Conservation (phyloP, 2,113 vertebrate genomes). For the Cyprinodon brontotheroides region DNA sequence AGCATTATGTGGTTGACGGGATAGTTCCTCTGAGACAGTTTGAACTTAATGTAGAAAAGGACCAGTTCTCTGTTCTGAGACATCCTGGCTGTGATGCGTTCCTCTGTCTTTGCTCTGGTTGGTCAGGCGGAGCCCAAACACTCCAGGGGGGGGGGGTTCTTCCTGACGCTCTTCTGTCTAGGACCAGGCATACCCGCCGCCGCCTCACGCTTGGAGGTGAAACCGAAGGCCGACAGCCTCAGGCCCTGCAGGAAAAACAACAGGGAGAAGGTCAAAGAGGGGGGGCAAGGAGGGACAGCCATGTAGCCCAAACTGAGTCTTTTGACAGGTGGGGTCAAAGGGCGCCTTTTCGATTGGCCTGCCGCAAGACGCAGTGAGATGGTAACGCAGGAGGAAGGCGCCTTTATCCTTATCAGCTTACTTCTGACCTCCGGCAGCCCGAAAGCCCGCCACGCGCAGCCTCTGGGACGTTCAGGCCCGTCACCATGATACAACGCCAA, state of each 20-base stretch:
- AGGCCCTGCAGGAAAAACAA: conserved; percentile 73
- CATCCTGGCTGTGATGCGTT: too few relatives aligned
- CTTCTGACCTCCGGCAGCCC: conserved; percentile 38
- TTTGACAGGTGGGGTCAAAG: conserved; percentile 74
- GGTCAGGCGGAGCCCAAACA: too few relatives aligned
- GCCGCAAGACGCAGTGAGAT: conserved; percentile 70
- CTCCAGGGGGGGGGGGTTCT: conserved; percentile 1
- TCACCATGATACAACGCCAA: too few relatives aligned
- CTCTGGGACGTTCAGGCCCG: neutral
- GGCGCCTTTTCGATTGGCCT: conserved; percentile 70
- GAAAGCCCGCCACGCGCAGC: conserved; percentile 11
- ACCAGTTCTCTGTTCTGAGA: too few relatives aligned
- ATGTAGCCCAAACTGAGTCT: conserved; percentile 56
- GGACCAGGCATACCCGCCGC: conserved; percentile 63
- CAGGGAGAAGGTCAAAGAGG: conserved; percentile 56
- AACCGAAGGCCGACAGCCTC: conserved; percentile 66
- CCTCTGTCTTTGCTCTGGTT: too few relatives aligned
- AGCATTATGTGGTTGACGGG: too few relatives aligned
- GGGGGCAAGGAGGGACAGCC: neutral
- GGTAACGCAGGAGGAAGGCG: conserved; percentile 29
- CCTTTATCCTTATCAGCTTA: conserved; percentile 26
- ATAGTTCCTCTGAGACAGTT: conserved; percentile 88
- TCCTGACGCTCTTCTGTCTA: conserved; percentile 37
- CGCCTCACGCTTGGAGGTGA: conserved; percentile 57
- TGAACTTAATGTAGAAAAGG: too few relatives aligned